Evolutionary conservation across 2,888 invertebrate species (phyloP).

Genomic region (Cantharis nigra): DNA sequence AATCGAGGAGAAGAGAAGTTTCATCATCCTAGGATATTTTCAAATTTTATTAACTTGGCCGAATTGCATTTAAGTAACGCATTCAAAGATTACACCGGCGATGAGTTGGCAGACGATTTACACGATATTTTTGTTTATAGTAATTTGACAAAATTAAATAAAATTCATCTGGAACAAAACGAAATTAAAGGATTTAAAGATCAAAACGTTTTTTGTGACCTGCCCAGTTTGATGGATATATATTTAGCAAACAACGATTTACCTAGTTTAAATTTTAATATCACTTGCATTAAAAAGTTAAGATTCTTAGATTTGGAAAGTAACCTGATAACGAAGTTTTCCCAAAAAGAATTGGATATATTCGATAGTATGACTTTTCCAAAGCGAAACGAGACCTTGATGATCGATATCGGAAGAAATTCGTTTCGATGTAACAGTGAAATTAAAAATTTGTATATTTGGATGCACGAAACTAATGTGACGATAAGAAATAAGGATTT

Average conservation of each 20-base stretch:
- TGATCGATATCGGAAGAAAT: conserved; percentile 68
- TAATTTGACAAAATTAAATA: conserved; percentile 66
- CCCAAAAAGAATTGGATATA: conserved; percentile 60
- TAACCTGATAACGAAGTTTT: conserved; percentile 66
- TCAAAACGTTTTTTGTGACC: conserved; percentile 69
- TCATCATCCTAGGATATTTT: conserved; percentile 71
- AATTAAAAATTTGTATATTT: conserved; percentile 63
- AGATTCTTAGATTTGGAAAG: conserved; percentile 70
- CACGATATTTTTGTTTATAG: conserved; percentile 74
- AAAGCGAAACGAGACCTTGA: conserved; percentile 56
- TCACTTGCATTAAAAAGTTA: conserved; percentile 68
- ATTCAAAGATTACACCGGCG: conserved; percentile 68
- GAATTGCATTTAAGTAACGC: conserved; percentile 75
- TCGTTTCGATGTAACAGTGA: conserved; percentile 73
- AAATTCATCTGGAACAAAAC: conserved; percentile 77
- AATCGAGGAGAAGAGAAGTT: conserved; percentile 59
- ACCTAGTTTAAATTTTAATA: conserved; percentile 66
- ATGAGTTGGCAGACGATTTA: conserved; percentile 66
- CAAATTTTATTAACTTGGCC: conserved; percentile 70
- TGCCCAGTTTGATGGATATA: conserved; percentile 68
- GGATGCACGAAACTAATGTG: conserved; percentile 67
- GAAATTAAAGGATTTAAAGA: conserved; percentile 71
- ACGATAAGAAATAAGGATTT: conserved; percentile 62
- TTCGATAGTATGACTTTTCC: conserved; percentile 62
- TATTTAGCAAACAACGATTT: conserved; percentile 71